Evolutionary conservation across 2,113 vertebrate genomes (phyloP).

Genomic region (Amazona vittata): DNA sequence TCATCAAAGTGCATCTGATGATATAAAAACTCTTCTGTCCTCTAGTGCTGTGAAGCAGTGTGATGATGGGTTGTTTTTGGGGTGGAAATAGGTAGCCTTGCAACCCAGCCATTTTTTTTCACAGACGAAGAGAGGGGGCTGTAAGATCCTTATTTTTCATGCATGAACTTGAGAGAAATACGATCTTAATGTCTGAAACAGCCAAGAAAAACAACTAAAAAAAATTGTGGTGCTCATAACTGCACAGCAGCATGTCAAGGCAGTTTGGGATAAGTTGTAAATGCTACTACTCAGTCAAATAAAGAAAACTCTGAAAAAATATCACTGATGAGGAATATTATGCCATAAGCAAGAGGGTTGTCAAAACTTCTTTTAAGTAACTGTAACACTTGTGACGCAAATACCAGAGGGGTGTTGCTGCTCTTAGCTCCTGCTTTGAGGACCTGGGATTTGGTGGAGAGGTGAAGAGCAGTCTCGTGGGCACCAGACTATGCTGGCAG

Average conservation of each 20-base stretch:
- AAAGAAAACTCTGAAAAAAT: background rate
- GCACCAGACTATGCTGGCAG: background rate
- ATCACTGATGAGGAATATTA: background rate
- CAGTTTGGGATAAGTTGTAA: background rate
- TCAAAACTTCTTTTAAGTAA: background rate
- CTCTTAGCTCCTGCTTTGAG: background rate
- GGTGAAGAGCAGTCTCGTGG: background rate
- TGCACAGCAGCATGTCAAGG: background rate
- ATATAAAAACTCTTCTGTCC: background rate
- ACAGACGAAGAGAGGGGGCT: background rate
- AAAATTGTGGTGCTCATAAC: background rate
- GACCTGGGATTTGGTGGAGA: background rate
- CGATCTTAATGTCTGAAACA: background rate
- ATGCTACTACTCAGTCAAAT: background rate
- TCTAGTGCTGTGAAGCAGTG: background rate
- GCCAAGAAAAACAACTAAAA: background rate
- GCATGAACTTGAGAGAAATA: background rate
- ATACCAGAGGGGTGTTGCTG: background rate
- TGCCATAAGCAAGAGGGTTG: background rate
- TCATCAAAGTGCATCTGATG: background rate
- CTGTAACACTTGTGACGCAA: background rate
- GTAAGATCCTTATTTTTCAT: background rate
- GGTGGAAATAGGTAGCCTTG: background rate
- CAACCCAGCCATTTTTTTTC: background rate
- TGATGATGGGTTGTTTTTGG: background rate